Evolutionary conservation across 1,140 invertebrate species (phyloP), one percentile per base, ranked within the genome.

Genomic region (Sycophaga agraensis): DNA sequence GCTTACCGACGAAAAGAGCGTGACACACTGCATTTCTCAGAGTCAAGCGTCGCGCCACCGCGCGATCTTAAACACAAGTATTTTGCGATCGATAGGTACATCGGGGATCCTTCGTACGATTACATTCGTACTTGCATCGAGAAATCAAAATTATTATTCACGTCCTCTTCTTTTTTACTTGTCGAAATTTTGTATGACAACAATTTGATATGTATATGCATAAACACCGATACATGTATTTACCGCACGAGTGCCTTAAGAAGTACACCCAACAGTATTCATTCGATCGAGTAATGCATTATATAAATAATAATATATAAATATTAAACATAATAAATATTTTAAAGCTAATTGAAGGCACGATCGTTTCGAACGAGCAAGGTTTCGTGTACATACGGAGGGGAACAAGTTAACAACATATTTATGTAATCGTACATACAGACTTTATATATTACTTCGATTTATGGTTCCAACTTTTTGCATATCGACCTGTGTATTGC

Each of bases 171-270:
- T 66, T 68, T 43, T 43, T 67, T 64, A 65, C 64, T 62, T 58
- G 67, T 70, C 64, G 26, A 68, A 59, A 59, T 59, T 49, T 68
- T 69, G 40, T 2, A 22, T 72, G 57, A 56, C 34, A 61, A 64
- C 59, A 55, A 68, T 66, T 64, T 69, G 39, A 58, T 55, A 40
- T 49, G 31, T 54, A 56, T 11, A 43, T 42, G 26, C 43, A 51
- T 11, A 46, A 59, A 46, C 49, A 40, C 49, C 34, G 50, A 54
- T 53, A 59, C 28, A 72, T 65, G 66, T 71, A 70, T 69, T 70
- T 70, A 68, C 71, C 60, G 72, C 72, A 73, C 72, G 72, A 73
- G 72, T 73, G 72, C 72, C 72, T 73, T 73, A 73, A 71, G 11
- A 31, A 49, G 69, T 73, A 71, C 67, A 70, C 67, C 68, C 63